phyloP scores from a whole-genome alignment of 2,113 vertebrate genomes.

The Macquaria australasica region DNA sequence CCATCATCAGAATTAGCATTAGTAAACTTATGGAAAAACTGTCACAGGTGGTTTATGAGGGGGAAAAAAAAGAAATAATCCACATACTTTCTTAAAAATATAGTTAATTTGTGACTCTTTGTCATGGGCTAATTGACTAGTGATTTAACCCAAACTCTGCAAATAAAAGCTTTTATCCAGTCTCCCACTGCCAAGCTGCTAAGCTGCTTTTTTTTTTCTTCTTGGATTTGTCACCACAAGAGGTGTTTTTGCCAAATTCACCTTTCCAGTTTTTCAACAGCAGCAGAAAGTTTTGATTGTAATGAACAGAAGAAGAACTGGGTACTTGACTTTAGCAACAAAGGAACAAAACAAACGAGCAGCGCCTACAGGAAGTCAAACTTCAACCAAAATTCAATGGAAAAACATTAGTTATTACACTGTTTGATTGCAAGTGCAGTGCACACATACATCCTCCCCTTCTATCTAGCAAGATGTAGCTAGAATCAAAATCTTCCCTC shows the following conservation, averaged over 20 bases:
- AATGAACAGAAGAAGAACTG: conserved; percentile 1
- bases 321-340: conserved; percentile 16
- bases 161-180: neutral
- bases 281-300: neutral
- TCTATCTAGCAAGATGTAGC: neutral
- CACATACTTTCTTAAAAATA: neutral
- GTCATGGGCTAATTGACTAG: neutral
- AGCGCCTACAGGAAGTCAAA: neutral
- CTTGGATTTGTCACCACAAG: neutral
- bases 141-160: neutral
- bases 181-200: neutral
- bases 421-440: neutral
- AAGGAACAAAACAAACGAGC: neutral
- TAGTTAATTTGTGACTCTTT: neutral
- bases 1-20: neutral
- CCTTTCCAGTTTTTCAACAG: neutral
- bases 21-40: neutral
- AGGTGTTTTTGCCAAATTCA: neutral
- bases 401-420: neutral
- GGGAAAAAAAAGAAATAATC: neutral
- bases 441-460: neutral
- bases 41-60: neutral
- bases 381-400: neutral
- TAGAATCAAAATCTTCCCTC: neutral
- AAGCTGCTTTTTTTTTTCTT: neutral